Base-by-base conservation (phyloP, 2,888 invertebrate genomes). In the Diachrysia chrysitis region DNA sequence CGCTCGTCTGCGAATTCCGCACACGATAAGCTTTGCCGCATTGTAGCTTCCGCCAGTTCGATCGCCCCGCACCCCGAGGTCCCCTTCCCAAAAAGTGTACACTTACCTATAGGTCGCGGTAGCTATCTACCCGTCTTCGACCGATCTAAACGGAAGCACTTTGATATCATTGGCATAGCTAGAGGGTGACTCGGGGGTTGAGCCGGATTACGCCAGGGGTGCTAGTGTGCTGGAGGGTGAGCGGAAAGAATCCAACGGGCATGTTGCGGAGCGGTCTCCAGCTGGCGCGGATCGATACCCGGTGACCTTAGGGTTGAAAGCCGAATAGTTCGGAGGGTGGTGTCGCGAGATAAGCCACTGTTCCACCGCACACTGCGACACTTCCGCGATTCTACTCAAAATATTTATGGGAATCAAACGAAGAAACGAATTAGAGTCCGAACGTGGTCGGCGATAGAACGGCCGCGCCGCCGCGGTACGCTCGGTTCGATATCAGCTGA, bases 241-340 rank as follows among this genome's bases (percentile, higher is more conserved):
- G 56, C 48, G 56, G 69, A 63, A 79, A 79, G 83, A 79, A 83
- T 85, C 81, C 77, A 80, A 82, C 83, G 83, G 82, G 76, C 80
- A 81, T 75, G 76, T 74, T 81, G 63, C 61, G 89, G 88, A 85
- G 88, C 88, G 89, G 87, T 87, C 86, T 83, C 89, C 90, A 90
- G 90, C 89, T 90, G 87, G 87, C 89, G 88, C 89, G 89, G 93
- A 93, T 94, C 94, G 90, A 94, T 94, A 93, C 84, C 72, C 83
- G 83, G 87, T 88, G 92, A 92, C 91, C 91, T 92, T 91, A 92
- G 89, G 81, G 87, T 87, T 87, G 81, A 85, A 84, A 84, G 76
- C 83, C 83, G 83, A 85, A 87, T 72, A 77, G 67, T 85, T 84
- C 62, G 79, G 60, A 72, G 84, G 83, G 79, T 84, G 81, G 76